Conservation (phyloP, 2,888 invertebrate genomes). For the Acleris laterana region DNA sequence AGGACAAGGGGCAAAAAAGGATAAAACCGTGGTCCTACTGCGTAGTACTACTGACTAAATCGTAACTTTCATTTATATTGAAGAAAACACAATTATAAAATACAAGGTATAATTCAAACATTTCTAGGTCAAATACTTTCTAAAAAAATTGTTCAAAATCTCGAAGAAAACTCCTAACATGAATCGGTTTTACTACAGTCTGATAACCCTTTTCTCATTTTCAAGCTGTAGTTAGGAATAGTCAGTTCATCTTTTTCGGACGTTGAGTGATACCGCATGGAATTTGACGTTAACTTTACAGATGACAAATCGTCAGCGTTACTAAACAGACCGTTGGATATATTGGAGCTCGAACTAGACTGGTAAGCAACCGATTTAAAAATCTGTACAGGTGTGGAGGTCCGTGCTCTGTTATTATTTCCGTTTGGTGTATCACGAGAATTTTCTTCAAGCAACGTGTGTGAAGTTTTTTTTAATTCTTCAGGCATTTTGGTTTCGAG, state of each 20-base stretch:
- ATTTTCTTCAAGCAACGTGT: conserved; percentile 51
- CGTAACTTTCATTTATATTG: too few species aligned
- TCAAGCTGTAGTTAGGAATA: conserved; percentile 77
- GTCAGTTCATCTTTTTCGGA: conserved; percentile 78
- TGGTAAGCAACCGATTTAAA: conserved; percentile 74
- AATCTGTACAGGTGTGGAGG: conserved; percentile 84
- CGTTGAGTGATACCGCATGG: conserved; percentile 72
- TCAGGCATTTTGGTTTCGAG: conserved; percentile 77
- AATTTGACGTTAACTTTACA: conserved; percentile 78
- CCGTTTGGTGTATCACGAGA: conserved; percentile 55
- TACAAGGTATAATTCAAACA: too few species aligned
- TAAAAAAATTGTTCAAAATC: conserved; percentile 3
- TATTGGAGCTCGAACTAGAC: conserved; percentile 78
- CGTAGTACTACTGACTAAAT: too few species aligned
- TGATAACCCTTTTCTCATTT: conserved; percentile 62
- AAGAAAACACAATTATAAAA: too few species aligned
- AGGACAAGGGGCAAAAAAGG: too few species aligned
- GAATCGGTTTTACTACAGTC: conserved; percentile 74
- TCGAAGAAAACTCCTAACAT: conserved; percentile 40
- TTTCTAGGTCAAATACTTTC: too few species aligned
- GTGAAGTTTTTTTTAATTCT: conserved; percentile 60
- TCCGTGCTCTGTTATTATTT: conserved; percentile 71
- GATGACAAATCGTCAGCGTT: conserved; percentile 84
- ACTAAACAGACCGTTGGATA: conserved; percentile 77
- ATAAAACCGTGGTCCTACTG: too few species aligned